Percentiles rank a stretch among this genome's conserved stretches.
Conservation (phyloP, 2,888 invertebrate genomes). For the Pyrocoelia pectoralis region DNA sequence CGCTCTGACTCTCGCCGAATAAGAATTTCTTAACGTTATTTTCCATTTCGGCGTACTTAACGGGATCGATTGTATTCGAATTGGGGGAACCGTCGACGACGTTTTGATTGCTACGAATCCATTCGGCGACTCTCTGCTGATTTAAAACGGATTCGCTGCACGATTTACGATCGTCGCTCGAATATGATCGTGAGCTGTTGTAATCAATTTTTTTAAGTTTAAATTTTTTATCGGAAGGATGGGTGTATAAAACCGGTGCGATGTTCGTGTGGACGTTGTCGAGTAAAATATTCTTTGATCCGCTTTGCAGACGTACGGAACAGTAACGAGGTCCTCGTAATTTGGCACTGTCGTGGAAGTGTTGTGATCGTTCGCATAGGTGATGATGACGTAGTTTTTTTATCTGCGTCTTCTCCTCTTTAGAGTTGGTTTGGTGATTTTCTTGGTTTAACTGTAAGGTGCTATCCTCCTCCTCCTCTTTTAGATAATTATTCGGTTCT, state of each 20-base stretch:
- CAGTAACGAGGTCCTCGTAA: slow-evolving; percentile 74
- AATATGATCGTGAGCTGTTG: slow-evolving; percentile 37
- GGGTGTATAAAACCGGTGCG: slow-evolving; percentile 76
- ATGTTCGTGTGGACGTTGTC: slow-evolving; percentile 79
- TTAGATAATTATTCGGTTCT: slow-evolving; percentile 57
- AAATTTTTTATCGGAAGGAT: slow-evolving; percentile 51
- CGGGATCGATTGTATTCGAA: slow-evolving; percentile 57
- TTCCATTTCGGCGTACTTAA: slow-evolving; percentile 73
- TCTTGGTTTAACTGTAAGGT: neutral
- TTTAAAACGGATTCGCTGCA: slow-evolving; percentile 47
- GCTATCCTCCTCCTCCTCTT: slow-evolving; percentile 25
- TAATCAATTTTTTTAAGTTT: slow-evolving; percentile 15
- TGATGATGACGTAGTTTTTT: slow-evolving; percentile 36
- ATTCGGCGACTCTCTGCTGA: slow-evolving; percentile 70
- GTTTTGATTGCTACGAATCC: slow-evolving; percentile 68
- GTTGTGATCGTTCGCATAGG: slow-evolving; percentile 44
- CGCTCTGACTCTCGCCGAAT: slow-evolving; percentile 57
- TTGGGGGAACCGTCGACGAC: slow-evolving; percentile 63
- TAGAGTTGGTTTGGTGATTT: neutral
- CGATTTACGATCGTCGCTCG: slow-evolving; percentile 42
- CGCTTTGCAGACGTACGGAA: slow-evolving; percentile 78
- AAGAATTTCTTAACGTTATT: slow-evolving; percentile 80
- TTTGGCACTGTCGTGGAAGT: slow-evolving; percentile 47
- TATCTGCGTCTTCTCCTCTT: neutral
- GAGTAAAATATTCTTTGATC: slow-evolving; percentile 80